Evolutionary conservation across 2,113 vertebrate genomes (phyloP).

Genomic region (Fregetta grallaria): DNA sequence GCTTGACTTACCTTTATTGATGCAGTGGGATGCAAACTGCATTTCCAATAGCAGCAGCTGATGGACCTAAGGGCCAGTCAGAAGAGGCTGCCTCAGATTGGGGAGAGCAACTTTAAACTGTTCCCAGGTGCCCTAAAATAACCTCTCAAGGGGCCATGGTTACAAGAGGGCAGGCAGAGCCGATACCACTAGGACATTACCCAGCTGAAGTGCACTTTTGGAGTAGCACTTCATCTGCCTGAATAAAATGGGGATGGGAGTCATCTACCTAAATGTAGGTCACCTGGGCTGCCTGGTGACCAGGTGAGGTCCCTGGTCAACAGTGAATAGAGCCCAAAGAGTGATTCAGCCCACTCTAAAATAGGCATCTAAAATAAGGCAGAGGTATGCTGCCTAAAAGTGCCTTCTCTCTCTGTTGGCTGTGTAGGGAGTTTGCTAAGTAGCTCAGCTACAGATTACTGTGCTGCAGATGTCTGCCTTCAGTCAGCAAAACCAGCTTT

Average conservation of each 20-base stretch:
- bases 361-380: neutral
- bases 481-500: neutral
- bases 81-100: neutral
- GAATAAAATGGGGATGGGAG: neutral
- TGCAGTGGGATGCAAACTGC: neutral
- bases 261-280: neutral
- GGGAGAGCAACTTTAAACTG: neutral
- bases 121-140: neutral
- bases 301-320: neutral
- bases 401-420: neutral
- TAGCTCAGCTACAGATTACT: neutral
- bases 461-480: conserved; percentile 10
- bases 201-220: neutral
- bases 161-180: neutral
- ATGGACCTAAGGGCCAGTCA: neutral
- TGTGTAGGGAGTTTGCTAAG: neutral
- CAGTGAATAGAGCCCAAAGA: neutral
- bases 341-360: neutral
- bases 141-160: neutral
- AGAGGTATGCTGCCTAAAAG: neutral
- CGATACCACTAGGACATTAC: accelerated
- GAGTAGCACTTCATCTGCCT: neutral
- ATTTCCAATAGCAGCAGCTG: neutral
- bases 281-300: neutral
- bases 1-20: conserved; percentile 40